Base-by-base conservation (phyloP, 2,888 invertebrate genomes). In the Amphipoea oculea region DNA sequence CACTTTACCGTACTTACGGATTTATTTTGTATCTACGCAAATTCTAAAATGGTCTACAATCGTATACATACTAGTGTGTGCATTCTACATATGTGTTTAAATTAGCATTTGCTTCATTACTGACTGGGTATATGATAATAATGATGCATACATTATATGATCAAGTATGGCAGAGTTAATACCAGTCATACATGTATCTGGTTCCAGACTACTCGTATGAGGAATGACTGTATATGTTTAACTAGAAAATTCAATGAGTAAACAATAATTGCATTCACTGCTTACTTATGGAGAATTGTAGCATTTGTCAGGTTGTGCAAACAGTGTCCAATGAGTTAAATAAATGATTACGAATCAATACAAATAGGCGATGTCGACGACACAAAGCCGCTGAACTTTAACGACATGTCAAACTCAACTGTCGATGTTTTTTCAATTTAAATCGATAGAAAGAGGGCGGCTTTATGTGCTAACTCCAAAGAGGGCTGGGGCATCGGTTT, bases 381-480 rank as follows among this genome's bases (percentile, higher is more conserved):
- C 92, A 92, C 91, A 92, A 93, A 92, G 91, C 86, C 84, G 78
- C 67, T 76, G 68, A 84, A 85, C 78, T 85, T 82, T 81, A 88
- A 85, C 83, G 89, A 89, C 86, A 90, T 88, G 94, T 89, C 90
- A 90, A 76, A 81, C 72, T 89, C 89, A 89, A 89, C 93, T 92
- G 92, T 95, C 94, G 94, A 95, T 95, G 92, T 92, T 94, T 94
- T 95, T 95, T 94, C 94, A 95, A 95, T 96, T 95, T 95, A 93
- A 95, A 95, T 95, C 94, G 94, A 95, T 94, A 91, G 89, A 84
- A 85, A 81, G 86, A 92, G 90, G 89, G 93, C 83, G 85, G 80
- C 89, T 89, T 91, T 86, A 88, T 89, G 82, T 82, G 76, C 80
- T 83, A 82, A 82, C 81, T 84, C 82, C 67, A 91, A 91, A 92